Evolutionary conservation across 2,113 vertebrate species (phyloP), one percentile per base, ranked within the genome.

Genomic region (Ivindomyrus marchei): DNA sequence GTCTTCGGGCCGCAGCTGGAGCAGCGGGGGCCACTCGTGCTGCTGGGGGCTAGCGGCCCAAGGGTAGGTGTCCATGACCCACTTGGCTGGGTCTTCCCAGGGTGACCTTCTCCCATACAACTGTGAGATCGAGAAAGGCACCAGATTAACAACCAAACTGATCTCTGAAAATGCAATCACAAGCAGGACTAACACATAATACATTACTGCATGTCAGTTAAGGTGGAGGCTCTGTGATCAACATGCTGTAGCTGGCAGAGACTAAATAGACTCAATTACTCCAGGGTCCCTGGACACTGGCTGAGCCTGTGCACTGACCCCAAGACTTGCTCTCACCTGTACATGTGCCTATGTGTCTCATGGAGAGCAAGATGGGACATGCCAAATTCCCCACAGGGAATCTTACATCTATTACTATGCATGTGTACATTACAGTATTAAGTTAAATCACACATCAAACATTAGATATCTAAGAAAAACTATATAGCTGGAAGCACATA

Each of bases 21-120:
- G 96, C 90, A 99, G 94, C 0, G 98, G 97, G 0, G 98, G 98
- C 98, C 98, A 99, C 90, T 99, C 98, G 0, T 97, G 96, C 17
- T 97, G 97, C 80, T 97, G 95, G 0, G 97, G 97, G 45, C 94
- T 95, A 88, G 97, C 96, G 0, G 96, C 95, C 98, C 98, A 99
- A 0, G 98, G 98, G 87, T 98, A 99, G 2, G 97, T 98, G 93
- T 99, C 98, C 92, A 97, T 97, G 42, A 99, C 98, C 98, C 98
- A 99, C 88, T 96, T 97, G 45, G 98, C 98, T 0, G 98, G 98
- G 90, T 99, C 98, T 88, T 99, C 98, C 98, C 98, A 99, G 3
- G 97, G 97, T 0, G 97, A 96, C 74, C 98, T 95, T 92, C 98
- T 97, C 39, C 98, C 98, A 0, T 99, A 99, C 77, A 99, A 90